Conservation (phyloP, 2,113 vertebrate genomes). For the Paedocypris sp. region DNA sequence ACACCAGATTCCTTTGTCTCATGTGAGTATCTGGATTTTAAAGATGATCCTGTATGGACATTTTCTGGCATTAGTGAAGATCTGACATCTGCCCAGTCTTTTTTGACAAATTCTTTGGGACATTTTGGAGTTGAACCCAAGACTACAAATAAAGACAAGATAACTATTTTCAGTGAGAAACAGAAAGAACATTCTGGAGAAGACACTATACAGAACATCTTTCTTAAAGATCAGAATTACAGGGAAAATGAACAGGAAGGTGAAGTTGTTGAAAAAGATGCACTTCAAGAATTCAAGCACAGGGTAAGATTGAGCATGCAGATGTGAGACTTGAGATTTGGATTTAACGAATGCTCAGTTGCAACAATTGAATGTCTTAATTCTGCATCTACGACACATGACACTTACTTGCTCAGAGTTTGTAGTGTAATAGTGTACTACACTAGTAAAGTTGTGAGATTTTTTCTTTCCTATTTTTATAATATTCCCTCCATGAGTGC, state of each 20-base stretch:
- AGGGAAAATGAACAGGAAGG: constrained; percentile 1
- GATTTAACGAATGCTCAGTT: constrained; percentile 19
- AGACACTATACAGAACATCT: too few relatives aligned
- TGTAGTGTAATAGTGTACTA: background rate
- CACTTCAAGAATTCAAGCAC: constrained; percentile 22
- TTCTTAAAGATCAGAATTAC: too few relatives aligned
- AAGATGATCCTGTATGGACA: background rate
- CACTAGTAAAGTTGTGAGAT: too few relatives aligned
- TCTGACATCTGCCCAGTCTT: background rate
- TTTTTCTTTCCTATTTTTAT: too few relatives aligned
- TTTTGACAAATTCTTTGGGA: too few relatives aligned
- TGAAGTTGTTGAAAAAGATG: background rate
- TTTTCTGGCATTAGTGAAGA: background rate
- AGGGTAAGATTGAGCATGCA: constrained; percentile 62
- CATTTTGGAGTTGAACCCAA: too few relatives aligned
- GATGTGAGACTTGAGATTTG: background rate
- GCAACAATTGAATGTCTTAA: background rate
- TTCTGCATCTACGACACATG: constrained; percentile 19
- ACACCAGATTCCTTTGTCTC: constrained; percentile 53
- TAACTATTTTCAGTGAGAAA: too few relatives aligned
- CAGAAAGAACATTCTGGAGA: too few relatives aligned
- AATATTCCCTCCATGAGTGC: too few relatives aligned
- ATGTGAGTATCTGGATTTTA: constrained; percentile 37
- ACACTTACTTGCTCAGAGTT: too few relatives aligned
- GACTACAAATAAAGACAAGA: too few relatives aligned